Evolutionary conservation across 1,140 invertebrate genomes (phyloP).

Genomic region (Cotesia typhae): DNA sequence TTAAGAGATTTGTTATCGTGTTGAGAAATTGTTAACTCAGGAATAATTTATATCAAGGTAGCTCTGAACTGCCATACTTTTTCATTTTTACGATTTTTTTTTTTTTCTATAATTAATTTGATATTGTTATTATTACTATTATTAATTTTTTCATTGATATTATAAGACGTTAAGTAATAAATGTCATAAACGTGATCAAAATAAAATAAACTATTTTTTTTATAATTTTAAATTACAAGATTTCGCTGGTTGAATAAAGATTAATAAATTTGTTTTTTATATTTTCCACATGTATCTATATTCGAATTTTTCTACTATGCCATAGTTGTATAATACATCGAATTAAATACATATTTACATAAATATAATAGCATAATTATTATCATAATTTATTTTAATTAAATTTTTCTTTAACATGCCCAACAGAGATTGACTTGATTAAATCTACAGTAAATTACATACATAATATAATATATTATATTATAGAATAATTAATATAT

Average conservation of each 20-base stretch:
- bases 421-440: not conserved
- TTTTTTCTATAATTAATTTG: slow-evolving; percentile 1
- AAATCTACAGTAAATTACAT: not conserved
- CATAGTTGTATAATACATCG: slow-evolving; percentile 13
- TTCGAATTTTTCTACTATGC: not conserved
- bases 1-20: slow-evolving; percentile 1
- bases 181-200: not conserved
- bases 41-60: slow-evolving; percentile 16
- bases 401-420: slow-evolving; percentile 9
- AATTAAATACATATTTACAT: slow-evolving; percentile 30
- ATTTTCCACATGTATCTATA: slow-evolving; percentile 16
- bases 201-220: not conserved
- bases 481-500: not conserved
- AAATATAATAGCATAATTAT: slow-evolving; percentile 7
- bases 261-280: slow-evolving; percentile 14
- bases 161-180: too few relatives aligned
- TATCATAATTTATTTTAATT: too few relatives aligned
- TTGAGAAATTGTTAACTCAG: slow-evolving; percentile 23
- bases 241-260: not conserved
- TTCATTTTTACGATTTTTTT: slow-evolving; percentile 20
- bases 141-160: too few relatives aligned
- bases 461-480: not conserved
- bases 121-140: not conserved
- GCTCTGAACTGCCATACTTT: slow-evolving; percentile 20
- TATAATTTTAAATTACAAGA: not conserved